Evolutionary conservation across 2,888 invertebrate genomes (phyloP), one percentile per base, ranked within the genome.

Genomic region (Stenurella melanura): DNA sequence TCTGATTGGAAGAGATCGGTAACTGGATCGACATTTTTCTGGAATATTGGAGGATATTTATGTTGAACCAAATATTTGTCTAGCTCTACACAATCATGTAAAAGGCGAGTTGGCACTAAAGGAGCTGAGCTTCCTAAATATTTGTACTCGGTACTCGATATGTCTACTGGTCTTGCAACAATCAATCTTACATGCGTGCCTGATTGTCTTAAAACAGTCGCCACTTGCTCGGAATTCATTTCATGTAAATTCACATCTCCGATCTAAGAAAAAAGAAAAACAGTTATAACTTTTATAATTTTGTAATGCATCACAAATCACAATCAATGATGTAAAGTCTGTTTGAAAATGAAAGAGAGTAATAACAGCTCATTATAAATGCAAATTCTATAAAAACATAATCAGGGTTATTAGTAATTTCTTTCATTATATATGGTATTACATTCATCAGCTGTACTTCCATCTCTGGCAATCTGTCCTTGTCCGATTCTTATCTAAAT

Each of bases 171-270:
- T 78, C 98, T 93, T 75, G 98, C 98, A 71, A 98, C 98, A 75
- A 98, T 96, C 69, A 98, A 93, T 1, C 98, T 93, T 75, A 98
- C 98, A 88, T 97, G 96, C 12, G 96, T 97, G 38, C 98, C 98
- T 26, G 98, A 97, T 90, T 98, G 98, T 30, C 98, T 93, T 80
- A 99, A 91, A 79, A 99, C 98, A 18, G 97, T 95, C 21, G 98
- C 98, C 84, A 98, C 98, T 90, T 97, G 96, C 90, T 99, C 99
- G 30, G 98, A 98, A 12, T 97, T 97, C 98, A 99, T 98, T 87
- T 99, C 98, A 85, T 98, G 95, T 73, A 99, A 92, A 89, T 94
- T 95, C 38, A 90, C 89, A 79, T 90, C 89, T n/a, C 89, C 89
- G 82, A 90, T 90, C 89, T 90, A 78, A 61, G 87, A 86, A 17